phyloP scores from a whole-genome alignment of 2,113 vertebrate species.

The Dermatemys mawii region DNA sequence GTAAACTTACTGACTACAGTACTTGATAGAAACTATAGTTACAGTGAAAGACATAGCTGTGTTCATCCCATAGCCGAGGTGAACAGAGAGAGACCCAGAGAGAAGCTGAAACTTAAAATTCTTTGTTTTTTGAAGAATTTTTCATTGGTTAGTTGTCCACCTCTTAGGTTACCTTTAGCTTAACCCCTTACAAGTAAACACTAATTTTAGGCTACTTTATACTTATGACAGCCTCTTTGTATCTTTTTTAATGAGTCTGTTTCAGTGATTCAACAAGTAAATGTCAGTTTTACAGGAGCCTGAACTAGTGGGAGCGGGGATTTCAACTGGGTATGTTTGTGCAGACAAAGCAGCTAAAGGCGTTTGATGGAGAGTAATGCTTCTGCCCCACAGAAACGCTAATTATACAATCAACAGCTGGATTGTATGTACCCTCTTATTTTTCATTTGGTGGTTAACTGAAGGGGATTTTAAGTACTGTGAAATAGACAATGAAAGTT shows the following conservation, averaged over 20 bases:
- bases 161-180: too few relatives aligned
- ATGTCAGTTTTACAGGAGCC: background rate
- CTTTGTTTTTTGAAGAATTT: too few relatives aligned
- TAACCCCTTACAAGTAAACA: too few relatives aligned
- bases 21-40: too few relatives aligned
- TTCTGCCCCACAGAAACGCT: background rate
- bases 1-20: too few relatives aligned
- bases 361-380: background rate
- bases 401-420: background rate
- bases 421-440: background rate
- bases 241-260: background rate
- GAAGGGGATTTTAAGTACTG: slow-evolving; percentile 2
- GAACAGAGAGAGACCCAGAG: too few relatives aligned
- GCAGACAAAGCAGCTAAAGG: background rate
- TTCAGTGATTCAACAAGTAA: background rate
- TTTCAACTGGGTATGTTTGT: background rate
- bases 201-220: too few relatives aligned
- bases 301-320: background rate
- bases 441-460: slow-evolving; percentile 16
- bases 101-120: too few relatives aligned
- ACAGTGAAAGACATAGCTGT: too few relatives aligned
- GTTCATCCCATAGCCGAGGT: too few relatives aligned
- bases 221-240: too few relatives aligned
- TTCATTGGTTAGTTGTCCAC: too few relatives aligned
- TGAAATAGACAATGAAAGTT: slow-evolving; percentile 10